A percentile compares a stretch with the other conserved stretches of the same genome.
phyloP scores from a whole-genome alignment of 2,797 vertebrate species.

The Catostomus latipinnis region DNA sequence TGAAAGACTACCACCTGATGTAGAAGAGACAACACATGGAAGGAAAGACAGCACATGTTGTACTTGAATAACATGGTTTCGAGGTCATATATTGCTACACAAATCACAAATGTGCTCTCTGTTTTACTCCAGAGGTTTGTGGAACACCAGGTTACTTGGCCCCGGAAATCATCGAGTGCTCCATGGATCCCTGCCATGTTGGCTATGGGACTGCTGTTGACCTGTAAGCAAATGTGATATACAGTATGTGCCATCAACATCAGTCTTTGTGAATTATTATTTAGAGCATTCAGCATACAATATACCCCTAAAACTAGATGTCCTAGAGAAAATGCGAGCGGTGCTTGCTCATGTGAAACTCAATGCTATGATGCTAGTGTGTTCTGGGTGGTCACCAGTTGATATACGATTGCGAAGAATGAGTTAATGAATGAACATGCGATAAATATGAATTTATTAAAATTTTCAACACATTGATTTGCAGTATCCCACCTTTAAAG shows the following conservation, averaged over 20 bases:
- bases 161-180: conserved; percentile 94
- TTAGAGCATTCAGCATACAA: too few relatives aligned
- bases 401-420: too few relatives aligned
- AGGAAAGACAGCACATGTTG: not conserved
- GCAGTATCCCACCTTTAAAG: not conserved
- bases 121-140: conserved; percentile 84
- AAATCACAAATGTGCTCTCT: not conserved
- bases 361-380: too few relatives aligned
- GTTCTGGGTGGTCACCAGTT: too few relatives aligned
- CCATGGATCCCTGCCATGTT: conserved; percentile 87
- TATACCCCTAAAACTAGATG: too few relatives aligned
- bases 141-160: conserved; percentile 95
- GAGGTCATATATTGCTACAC: too few relatives aligned
- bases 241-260: not conserved
- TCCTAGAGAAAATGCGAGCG: too few relatives aligned
- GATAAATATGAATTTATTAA: too few relatives aligned
- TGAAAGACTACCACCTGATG: not conserved
- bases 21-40: not conserved
- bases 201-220: conserved; percentile 92
- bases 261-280: not conserved
- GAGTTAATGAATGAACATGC: too few relatives aligned
- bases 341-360: too few relatives aligned
- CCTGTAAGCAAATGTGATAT: conserved; percentile 81
- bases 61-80: too few relatives aligned
- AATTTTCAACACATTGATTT: too few relatives aligned